A percentile compares a stretch with the other conserved stretches of the same genome.
Evolutionary conservation across 2,888 invertebrate species (phyloP).

Genomic region (Amaurobius ferox): DNA sequence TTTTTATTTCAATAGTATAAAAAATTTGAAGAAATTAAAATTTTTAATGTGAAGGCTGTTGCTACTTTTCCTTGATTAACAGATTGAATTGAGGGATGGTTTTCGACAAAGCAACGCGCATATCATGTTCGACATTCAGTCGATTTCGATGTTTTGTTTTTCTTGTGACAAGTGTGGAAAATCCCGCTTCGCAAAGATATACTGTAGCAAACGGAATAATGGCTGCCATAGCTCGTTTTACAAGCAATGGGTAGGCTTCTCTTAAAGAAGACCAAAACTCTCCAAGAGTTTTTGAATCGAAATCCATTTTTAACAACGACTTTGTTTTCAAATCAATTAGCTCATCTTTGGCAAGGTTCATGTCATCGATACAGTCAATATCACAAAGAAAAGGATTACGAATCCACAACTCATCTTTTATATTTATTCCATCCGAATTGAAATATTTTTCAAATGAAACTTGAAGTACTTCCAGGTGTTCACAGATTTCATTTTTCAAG

Average conservation of each 20-base stretch:
- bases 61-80: conserved; percentile 33
- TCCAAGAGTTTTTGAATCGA: neutral
- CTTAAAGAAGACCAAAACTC: conserved; percentile 13
- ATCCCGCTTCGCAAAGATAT: conserved; percentile 24
- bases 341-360: conserved; percentile 54
- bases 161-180: conserved; percentile 26
- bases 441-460: conserved; percentile 18
- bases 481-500: too few species aligned
- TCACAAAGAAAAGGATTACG: conserved; percentile 58
- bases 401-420: conserved; percentile 59
- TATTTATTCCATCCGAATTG: conserved; percentile 56
- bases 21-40: conserved; percentile 47
- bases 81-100: conserved; percentile 23
- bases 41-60: conserved; percentile 40
- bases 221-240: conserved; percentile 29
- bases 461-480: too few species aligned
- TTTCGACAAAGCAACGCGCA: conserved; percentile 31
- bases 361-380: conserved; percentile 56
- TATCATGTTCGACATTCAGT: conserved; percentile 29
- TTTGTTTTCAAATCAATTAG: conserved; percentile 51
- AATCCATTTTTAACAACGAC: conserved; percentile 51
- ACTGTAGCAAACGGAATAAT: conserved; percentile 29
- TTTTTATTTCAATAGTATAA: too few species aligned
- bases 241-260: conserved; percentile 30
- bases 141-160: conserved; percentile 23